A percentile compares a stretch with the other conserved stretches of the same genome.
Conservation (phyloP, 2,888 invertebrate species). For the Trichopoda pennipes region DNA sequence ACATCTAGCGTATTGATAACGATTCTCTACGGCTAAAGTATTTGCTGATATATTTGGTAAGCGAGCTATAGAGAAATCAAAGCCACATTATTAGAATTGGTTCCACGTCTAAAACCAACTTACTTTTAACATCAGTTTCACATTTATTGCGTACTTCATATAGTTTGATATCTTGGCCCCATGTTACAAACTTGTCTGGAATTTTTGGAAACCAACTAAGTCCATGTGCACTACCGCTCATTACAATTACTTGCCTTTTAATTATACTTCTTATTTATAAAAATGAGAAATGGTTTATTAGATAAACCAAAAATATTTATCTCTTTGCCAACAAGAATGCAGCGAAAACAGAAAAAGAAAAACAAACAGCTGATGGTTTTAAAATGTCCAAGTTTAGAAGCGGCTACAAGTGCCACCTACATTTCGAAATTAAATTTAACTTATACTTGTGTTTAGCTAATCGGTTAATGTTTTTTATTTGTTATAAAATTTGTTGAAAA, state of each 20-base stretch:
- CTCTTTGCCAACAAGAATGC: background rate
- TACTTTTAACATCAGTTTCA: constrained; percentile 68
- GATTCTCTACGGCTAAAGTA: constrained; percentile 78
- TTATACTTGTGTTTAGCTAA: too few species aligned
- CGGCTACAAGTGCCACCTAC: too few species aligned
- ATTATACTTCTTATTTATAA: background rate
- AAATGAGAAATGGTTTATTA: background rate
- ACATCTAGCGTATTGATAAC: constrained; percentile 90
- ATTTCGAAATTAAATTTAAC: too few species aligned
- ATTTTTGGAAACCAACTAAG: constrained; percentile 93
- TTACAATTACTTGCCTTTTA: constrained; percentile 72
- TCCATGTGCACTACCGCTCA: constrained; percentile 86
- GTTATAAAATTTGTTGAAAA: too few species aligned
- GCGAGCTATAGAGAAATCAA: constrained; percentile 69
- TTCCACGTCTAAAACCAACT: constrained; percentile 8
- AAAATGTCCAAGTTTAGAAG: too few species aligned
- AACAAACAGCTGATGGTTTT: too few species aligned
- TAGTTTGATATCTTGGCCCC: constrained; percentile 93
- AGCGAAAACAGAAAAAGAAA: too few species aligned
- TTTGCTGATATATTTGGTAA: constrained; percentile 76
- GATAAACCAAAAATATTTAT: background rate
- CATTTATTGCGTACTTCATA: constrained; percentile 85
- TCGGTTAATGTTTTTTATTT: too few species aligned
- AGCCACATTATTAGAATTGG: background rate
- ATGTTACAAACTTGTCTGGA: constrained; percentile 91